These are phyloP conservation scores for Villa cingulata DNA, from an alignment of 2,888 invertebrate genomes.

Conservation along the genomic window DNA sequence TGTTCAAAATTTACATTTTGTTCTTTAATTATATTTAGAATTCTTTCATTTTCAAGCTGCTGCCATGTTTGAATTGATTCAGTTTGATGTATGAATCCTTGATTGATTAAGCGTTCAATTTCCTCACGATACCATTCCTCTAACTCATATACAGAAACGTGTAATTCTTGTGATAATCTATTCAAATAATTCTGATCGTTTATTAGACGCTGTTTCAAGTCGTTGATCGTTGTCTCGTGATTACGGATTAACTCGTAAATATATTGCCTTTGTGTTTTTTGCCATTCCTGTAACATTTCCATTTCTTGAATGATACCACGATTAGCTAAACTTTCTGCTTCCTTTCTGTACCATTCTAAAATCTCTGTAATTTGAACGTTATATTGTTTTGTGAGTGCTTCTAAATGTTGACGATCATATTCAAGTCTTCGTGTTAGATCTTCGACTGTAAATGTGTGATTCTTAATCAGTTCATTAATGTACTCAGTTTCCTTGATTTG, in stretches of 20 bases:
- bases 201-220: slow-evolving; percentile 28
- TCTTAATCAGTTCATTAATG: background rate
- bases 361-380: slow-evolving; percentile 30
- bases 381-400: slow-evolving; percentile 26
- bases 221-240: slow-evolving; percentile 28
- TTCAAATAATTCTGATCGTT: slow-evolving; percentile 26
- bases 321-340: slow-evolving; percentile 26
- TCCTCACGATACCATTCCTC: slow-evolving; percentile 29
- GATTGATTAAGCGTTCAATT: slow-evolving; percentile 25
- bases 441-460: slow-evolving; percentile 18
- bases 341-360: slow-evolving; percentile 30
- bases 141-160: slow-evolving; percentile 29
- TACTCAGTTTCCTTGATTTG: slow-evolving; percentile 22
- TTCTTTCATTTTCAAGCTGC: slow-evolving; percentile 24
- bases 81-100: slow-evolving; percentile 28
- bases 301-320: slow-evolving; percentile 21
- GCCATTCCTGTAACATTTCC: slow-evolving; percentile 28
- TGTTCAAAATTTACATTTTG: slow-evolving; percentile 27
- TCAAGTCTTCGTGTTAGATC: slow-evolving; percentile 26
- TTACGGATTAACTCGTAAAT: slow-evolving; percentile 23
- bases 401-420: slow-evolving; percentile 25
- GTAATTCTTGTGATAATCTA: slow-evolving; percentile 27
- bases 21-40: slow-evolving; percentile 24
- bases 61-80: slow-evolving; percentile 31
- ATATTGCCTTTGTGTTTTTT: slow-evolving; percentile 12